A percentile compares a stretch with the other conserved stretches of the same genome.
Conservation (phyloP, 2,113 vertebrate species). For the Etheostoma cragini region DNA sequence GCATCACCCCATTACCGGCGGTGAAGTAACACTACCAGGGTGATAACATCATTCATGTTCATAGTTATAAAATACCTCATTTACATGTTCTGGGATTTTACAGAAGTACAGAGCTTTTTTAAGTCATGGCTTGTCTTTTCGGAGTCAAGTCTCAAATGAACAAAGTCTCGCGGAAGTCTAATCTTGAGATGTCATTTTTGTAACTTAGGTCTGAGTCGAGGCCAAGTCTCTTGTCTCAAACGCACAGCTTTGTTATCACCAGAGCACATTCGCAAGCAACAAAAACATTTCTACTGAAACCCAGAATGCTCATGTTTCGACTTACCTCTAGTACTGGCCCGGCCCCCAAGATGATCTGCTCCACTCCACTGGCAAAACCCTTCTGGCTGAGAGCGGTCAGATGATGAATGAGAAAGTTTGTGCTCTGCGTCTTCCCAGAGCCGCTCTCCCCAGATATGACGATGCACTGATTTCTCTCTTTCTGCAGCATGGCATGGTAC, state of each 20-base stretch:
- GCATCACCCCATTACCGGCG: no score
- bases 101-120: not conserved
- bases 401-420: slow-evolving; percentile 99
- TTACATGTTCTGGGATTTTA: not conserved
- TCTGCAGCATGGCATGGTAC: slow-evolving; percentile 97
- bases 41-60: no score
- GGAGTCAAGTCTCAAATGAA: not conserved
- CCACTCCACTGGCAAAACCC: slow-evolving; percentile 97
- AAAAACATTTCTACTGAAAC: not conserved
- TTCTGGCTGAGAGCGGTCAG: slow-evolving; percentile 99
- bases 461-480: slow-evolving; percentile 95
- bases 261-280: not conserved
- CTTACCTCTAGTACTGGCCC: slow-evolving; percentile 98
- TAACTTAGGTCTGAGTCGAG: not conserved
- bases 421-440: slow-evolving; percentile 98
- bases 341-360: slow-evolving; percentile 98
- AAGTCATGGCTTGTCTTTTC: not conserved
- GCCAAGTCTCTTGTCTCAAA: not conserved
- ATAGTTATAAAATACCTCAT: not conserved
- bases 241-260: not conserved
- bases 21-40: no score
- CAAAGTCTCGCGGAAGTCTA: not conserved
- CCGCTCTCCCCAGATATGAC: slow-evolving; percentile 99
- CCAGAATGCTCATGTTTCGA: not conserved
- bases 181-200: not conserved